Evolutionary conservation across 1,140 invertebrate genomes (phyloP).

Genomic region (Hyposmocoma kahamanoa): DNA sequence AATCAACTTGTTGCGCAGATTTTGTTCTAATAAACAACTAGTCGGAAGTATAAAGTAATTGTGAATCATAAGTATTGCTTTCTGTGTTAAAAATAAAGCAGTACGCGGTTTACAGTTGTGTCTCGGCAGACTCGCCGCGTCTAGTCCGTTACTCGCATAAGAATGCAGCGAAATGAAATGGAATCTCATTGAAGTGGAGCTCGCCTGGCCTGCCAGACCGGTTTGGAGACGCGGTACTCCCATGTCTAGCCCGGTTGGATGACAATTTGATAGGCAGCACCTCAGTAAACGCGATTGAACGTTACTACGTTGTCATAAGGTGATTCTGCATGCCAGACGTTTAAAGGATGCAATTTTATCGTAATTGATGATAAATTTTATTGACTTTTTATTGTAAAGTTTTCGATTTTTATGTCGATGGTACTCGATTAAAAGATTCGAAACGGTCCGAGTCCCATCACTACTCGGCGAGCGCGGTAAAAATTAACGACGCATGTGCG

Average conservation of each 20-base stretch:
- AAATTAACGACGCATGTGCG: conserved; percentile 42
- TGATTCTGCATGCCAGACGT: conserved; percentile 3
- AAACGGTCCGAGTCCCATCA: conserved; percentile 18
- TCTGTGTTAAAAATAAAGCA: conserved; percentile 15
- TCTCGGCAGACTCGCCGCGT: conserved; percentile 28
- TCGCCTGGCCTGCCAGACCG: conserved; percentile 42
- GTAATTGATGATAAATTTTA: not conserved
- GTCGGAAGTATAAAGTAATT: conserved; percentile 1
- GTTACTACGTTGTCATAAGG: conserved; percentile 9
- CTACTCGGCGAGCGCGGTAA: conserved; percentile 21
- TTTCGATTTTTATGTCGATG: not conserved
- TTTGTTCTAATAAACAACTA: conserved; percentile 19
- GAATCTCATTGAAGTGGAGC: conserved; percentile 67
- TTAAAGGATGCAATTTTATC: not conserved
- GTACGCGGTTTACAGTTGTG: conserved; percentile 25
- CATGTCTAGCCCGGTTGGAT: conserved; percentile 43
- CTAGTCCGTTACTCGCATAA: conserved; percentile 63
- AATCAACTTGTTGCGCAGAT: conserved; percentile 20
- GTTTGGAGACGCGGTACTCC: conserved; percentile 46
- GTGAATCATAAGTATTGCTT: not conserved
- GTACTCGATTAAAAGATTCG: conserved; percentile 11
- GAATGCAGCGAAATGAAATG: conserved; percentile 68
- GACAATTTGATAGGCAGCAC: conserved; percentile 56
- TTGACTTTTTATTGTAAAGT: not conserved
- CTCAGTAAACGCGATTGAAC: conserved; percentile 27